Percentiles rank a stretch among this genome's conserved stretches.
Evolutionary conservation across 2,888 invertebrate genomes (phyloP).

Genomic region (Dryadula phaetusa): DNA sequence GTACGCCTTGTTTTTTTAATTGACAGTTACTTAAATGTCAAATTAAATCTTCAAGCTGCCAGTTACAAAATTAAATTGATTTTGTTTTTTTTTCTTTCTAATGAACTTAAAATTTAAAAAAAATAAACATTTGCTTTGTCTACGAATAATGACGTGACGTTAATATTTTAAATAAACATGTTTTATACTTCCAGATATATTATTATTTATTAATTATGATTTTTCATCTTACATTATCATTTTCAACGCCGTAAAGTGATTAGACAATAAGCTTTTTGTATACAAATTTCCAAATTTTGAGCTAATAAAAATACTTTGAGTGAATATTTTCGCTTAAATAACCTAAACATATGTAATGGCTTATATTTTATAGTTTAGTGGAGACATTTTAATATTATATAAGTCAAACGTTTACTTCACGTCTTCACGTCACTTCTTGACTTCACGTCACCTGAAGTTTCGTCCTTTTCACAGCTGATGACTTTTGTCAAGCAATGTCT

Average conservation of each 20-base stretch:
- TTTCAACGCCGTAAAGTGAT: conserved; percentile 54
- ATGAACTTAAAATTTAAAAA: too few relatives aligned
- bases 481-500: too few relatives aligned
- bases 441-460: too few relatives aligned
- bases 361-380: background rate
- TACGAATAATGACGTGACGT: background rate
- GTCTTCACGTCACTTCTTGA: too few relatives aligned
- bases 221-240: conserved; percentile 31
- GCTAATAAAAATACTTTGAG: background rate
- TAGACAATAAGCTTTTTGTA: conserved; percentile 64
- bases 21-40: too few relatives aligned
- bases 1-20: too few relatives aligned
- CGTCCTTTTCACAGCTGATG: too few relatives aligned
- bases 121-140: too few relatives aligned
- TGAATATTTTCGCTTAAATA: background rate
- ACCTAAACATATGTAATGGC: background rate
- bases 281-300: conserved; percentile 20
- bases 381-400: conserved; percentile 14
- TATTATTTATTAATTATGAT: background rate
- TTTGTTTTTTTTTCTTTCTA: too few relatives aligned
- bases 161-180: background rate
- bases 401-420: too few relatives aligned
- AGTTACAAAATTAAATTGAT: too few relatives aligned
- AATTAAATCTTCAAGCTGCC: too few relatives aligned
- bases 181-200: background rate